phyloP scores from a whole-genome alignment of 2,113 vertebrate species.

The Oxygymnocypris stewartii region DNA sequence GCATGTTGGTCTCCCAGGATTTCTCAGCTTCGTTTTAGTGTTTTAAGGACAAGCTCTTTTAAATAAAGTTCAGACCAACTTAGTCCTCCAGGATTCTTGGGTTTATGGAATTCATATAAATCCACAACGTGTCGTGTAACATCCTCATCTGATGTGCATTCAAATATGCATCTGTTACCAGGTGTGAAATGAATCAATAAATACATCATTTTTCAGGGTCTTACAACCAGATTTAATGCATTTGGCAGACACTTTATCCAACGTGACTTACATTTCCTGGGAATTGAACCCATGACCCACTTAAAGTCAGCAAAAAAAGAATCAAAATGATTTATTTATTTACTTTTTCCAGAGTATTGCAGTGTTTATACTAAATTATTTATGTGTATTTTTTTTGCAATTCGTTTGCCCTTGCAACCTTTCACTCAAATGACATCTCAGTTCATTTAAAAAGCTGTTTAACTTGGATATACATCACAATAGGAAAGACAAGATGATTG shows the following conservation, averaged over 20 bases:
- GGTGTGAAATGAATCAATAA: neutral
- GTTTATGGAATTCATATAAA: slow-evolving; percentile 4
- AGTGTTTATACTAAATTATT: neutral
- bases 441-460: neutral
- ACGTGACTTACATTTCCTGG: neutral
- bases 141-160: neutral
- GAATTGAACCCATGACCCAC: neutral
- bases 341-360: neutral
- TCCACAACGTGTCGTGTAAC: slow-evolving; percentile 36
- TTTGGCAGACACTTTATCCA: neutral
- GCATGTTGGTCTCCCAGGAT: neutral
- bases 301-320: neutral
- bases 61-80: slow-evolving; percentile 33
- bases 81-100: neutral
- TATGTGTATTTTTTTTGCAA: neutral
- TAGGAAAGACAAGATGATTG: neutral
- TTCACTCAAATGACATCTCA: neutral
- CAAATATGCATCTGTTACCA: neutral
- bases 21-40: neutral
- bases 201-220: neutral
- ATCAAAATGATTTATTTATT: no score
- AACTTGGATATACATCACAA: neutral
- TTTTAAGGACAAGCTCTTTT: slow-evolving; percentile 12
- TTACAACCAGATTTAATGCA: neutral
- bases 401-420: neutral